phyloP scores from a whole-genome alignment of 2,888 invertebrate genomes.

The Drosophila paucipuncta region DNA sequence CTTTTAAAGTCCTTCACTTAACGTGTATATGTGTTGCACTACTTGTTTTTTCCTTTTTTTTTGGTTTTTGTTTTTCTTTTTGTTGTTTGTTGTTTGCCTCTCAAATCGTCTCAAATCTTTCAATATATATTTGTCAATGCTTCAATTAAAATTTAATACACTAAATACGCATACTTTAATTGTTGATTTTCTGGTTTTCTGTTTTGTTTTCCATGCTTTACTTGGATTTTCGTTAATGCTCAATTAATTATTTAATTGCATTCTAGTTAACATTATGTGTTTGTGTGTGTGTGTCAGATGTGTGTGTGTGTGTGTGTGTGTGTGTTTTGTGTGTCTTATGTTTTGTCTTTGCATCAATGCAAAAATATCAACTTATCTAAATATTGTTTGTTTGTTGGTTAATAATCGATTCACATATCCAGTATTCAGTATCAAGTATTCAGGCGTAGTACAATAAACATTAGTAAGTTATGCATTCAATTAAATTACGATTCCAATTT shows the following conservation, averaged over 20 bases:
- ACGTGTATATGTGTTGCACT: conserved; percentile 49
- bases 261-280: conserved; percentile 70
- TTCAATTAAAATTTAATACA: conserved; percentile 73
- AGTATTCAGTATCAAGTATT: not conserved
- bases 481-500: conserved; percentile 43
- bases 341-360: conserved; percentile 50
- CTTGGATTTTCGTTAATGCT: conserved; percentile 50
- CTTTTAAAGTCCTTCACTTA: conserved; percentile 72
- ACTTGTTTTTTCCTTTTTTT: conserved; percentile 1
- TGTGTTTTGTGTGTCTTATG: conserved; percentile 29
- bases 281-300: conserved; percentile 13
- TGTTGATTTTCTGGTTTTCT: conserved; percentile 40
- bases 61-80: not conserved
- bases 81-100: too few species aligned
- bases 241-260: conserved; percentile 68
- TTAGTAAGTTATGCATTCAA: conserved; percentile 18
- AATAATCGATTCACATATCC: conserved; percentile 45
- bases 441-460: conserved; percentile 25
- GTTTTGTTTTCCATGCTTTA: conserved; percentile 24
- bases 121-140: conserved; percentile 41
- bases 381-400: conserved; percentile 54
- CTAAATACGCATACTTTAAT: conserved; percentile 55
- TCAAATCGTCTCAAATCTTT: conserved; percentile 13
- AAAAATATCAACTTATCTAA: conserved; percentile 58
- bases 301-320: not conserved